A percentile compares a stretch with the other conserved stretches of the same genome.
These are phyloP conservation scores for Sabellastarte sp. DNA, from an alignment of 2,888 invertebrate genomes.

Conservation along the genomic window DNA sequence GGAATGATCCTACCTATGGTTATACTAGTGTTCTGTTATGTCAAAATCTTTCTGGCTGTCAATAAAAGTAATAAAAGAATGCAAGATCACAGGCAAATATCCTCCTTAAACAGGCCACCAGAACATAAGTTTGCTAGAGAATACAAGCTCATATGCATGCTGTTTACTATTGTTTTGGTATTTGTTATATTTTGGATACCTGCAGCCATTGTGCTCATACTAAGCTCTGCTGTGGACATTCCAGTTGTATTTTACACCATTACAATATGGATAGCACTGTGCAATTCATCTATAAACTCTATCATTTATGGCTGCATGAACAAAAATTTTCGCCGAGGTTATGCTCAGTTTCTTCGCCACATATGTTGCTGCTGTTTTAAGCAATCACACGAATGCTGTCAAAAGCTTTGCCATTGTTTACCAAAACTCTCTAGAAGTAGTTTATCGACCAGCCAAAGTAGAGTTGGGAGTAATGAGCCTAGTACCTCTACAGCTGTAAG, in stretches of 20 bases:
- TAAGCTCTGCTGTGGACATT: background rate
- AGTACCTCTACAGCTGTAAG: too few relatives aligned
- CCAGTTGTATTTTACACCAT: background rate
- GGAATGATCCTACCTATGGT: conserved; percentile 20
- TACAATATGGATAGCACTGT: background rate
- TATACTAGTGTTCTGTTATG: conserved; percentile 15
- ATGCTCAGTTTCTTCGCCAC: background rate
- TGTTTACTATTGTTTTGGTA: conserved; percentile 1
- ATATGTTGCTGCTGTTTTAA: conserved; percentile 1
- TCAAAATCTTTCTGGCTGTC: conserved; percentile 12
- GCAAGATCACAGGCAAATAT: background rate
- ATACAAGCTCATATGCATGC: background rate
- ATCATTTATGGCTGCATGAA: background rate
- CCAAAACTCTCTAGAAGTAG: too few relatives aligned
- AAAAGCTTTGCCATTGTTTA: too few relatives aligned
- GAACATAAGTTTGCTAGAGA: background rate
- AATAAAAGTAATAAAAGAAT: background rate
- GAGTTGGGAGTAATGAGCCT: too few relatives aligned
- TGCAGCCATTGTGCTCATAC: background rate
- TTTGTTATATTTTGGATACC: background rate
- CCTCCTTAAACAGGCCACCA: background rate
- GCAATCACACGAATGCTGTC: too few relatives aligned
- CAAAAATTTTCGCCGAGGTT: background rate
- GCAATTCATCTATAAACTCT: conserved; percentile 2
- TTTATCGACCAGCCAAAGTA: too few relatives aligned